Conservation (phyloP, 2,113 vertebrate genomes). For the Syngnathoides biaculeatus region DNA sequence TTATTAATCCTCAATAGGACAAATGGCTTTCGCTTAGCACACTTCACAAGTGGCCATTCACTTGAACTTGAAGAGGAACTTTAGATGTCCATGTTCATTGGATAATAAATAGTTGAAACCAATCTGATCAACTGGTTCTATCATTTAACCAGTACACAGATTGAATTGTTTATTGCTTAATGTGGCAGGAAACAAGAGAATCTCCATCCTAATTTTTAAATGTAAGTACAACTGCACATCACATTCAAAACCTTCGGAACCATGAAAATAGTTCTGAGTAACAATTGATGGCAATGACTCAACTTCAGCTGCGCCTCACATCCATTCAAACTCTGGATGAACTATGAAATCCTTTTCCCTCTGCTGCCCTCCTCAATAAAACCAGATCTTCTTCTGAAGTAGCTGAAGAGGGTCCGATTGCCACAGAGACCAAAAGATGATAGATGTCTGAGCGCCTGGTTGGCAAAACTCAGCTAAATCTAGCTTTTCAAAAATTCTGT, state of each 20-base stretch:
- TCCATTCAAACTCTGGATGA: conserved; percentile 41
- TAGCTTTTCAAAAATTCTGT: conserved; percentile 51
- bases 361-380: conserved; percentile 25
- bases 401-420: conserved; percentile 39
- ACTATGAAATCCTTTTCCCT: conserved; percentile 33
- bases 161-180: not conserved
- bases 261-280: conserved; percentile 34
- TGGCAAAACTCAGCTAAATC: conserved; percentile 50
- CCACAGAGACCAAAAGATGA: conserved; percentile 52
- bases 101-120: not conserved
- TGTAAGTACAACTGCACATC: conserved; percentile 10
- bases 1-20: conserved; percentile 34
- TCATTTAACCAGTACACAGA: not conserved
- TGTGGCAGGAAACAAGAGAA: not conserved
- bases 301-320: conserved; percentile 2
- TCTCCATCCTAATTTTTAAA: not conserved
- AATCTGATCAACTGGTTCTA: not conserved
- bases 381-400: conserved; percentile 33
- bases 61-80: conserved; percentile 14
- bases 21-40: conserved; percentile 21
- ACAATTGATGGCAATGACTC: conserved; percentile 33
- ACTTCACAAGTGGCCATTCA: conserved; percentile 28
- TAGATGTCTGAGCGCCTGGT: conserved; percentile 48
- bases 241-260: conserved; percentile 17
- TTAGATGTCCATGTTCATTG: conserved; percentile 4